A percentile compares a stretch with the other conserved stretches of the same genome.
These are phyloP conservation scores for Orchestes rusci DNA, from an alignment of 2,888 invertebrate genomes.

Conservation along the genomic window DNA sequence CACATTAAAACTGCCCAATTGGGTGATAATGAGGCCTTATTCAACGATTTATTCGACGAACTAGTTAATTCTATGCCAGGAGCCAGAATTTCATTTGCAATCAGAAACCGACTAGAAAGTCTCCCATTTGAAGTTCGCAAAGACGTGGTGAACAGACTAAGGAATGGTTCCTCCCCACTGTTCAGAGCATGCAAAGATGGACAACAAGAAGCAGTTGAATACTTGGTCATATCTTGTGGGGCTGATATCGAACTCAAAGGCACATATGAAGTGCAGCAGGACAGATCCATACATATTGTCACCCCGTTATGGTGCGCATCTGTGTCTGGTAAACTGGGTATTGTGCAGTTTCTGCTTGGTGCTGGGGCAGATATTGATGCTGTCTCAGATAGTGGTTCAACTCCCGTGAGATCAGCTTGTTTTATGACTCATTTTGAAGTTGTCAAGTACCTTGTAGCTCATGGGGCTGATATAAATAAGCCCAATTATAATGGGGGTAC, in stretches of 20 bases:
- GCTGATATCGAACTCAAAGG: constrained; percentile 84
- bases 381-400: constrained; percentile 79
- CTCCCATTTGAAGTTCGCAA: constrained; percentile 55
- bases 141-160: constrained; percentile 60
- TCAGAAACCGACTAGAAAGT: constrained; percentile 51
- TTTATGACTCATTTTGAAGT: constrained; percentile 85
- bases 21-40: constrained; percentile 47
- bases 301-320: constrained; percentile 91
- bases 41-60: constrained; percentile 58
- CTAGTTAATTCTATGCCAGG: constrained; percentile 62
- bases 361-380: constrained; percentile 83
- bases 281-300: constrained; percentile 64
- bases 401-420: constrained; percentile 85
- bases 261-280: constrained; percentile 56
- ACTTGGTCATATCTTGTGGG: constrained; percentile 71
- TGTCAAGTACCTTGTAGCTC: constrained; percentile 66
- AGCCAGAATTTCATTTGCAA: constrained; percentile 52
- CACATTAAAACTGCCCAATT: constrained; percentile 36
- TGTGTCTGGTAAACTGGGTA: constrained; percentile 71
- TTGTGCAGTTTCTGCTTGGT: constrained; percentile 69
- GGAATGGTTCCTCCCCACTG: constrained; percentile 74
- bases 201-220: constrained; percentile 77
- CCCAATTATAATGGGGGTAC: constrained; percentile 90
- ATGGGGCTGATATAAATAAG: constrained; percentile 75
- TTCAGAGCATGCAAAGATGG: constrained; percentile 75